Percentiles rank a stretch among this genome's conserved stretches.
These are phyloP conservation scores for Poecilus cupreus DNA, from an alignment of 2,888 invertebrate species.

Conservation along the genomic window DNA sequence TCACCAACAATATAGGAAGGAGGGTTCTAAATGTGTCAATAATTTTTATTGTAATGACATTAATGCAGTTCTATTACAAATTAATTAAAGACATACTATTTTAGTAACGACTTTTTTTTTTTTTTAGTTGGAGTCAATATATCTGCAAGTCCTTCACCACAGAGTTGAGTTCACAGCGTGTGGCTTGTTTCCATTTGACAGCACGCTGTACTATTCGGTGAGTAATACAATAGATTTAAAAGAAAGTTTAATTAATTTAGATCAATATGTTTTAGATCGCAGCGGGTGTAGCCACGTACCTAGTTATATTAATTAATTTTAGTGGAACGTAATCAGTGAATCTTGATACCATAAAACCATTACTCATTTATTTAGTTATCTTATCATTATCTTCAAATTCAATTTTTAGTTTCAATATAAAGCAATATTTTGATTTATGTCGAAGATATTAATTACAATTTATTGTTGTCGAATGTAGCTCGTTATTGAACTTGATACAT, in stretches of 20 bases:
- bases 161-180: conserved; percentile 62
- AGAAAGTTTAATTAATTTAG: not conserved
- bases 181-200: conserved; percentile 62
- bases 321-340: not conserved
- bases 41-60: too few species aligned
- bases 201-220: conserved; percentile 62
- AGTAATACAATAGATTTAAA: not conserved
- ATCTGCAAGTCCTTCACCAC: conserved; percentile 62
- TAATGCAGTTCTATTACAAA: too few species aligned
- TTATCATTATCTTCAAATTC: too few species aligned
- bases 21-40: too few species aligned
- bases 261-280: conserved; percentile 22
- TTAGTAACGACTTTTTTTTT: conserved; percentile 2
- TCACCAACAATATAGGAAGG: too few species aligned
- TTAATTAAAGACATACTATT: too few species aligned
- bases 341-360: not conserved
- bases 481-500: too few species aligned
- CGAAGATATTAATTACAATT: not conserved
- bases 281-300: conserved; percentile 39
- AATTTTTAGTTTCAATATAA: not conserved
- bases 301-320: conserved; percentile 49
- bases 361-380: too few species aligned
- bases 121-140: conserved; percentile 60
- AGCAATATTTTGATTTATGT: too few species aligned
- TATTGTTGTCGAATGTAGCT: too few species aligned